Evolutionary conservation across 2,888 invertebrate genomes (phyloP), one percentile per base, ranked within the genome.

Genomic region (Epistrophe eligans): DNA sequence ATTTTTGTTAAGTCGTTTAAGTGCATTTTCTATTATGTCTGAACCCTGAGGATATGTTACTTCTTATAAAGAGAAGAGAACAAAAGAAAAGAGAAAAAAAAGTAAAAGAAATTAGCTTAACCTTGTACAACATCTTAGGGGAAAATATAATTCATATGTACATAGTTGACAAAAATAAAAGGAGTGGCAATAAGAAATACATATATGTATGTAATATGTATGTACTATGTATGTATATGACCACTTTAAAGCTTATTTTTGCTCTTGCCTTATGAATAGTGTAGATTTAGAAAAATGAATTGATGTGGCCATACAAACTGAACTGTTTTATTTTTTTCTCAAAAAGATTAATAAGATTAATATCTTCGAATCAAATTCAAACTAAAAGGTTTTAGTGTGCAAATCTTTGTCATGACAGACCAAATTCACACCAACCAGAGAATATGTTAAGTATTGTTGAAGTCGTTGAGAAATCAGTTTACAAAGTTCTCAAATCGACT

Each of bases 111-210:
- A 84, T 73, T 80, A 76, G 84, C 76, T 72, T 77, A 80, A 77
- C 84, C 82, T 81, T 85, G 81, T 64, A 70, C 11, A 71, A 32
- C 50, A 55, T 60, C 79, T 67, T 67, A 4, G 50, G 40, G 38
- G 28, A 17, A 64, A 58, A 43, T 43, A 60, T n/a, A n/a, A n/a
- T n/a, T n/a, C n/a, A 24, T 24, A 24, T 24, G n/a, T 24, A 24
- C 24, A n/a, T 62, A 40, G 32, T 32, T 32, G 32, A 66, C 55
- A 11, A 28, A 17, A 24, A 43, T 52, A 60, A 73, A 79, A 15
- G 76, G 80, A 84, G 80, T 80, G 71, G 72, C 72, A 84, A 74
- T 85, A 82, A 77, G 43, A 67, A 85, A 72, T 58, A 71, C 15
- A 10, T 32, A 3, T 24, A 24, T 24, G 32, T 15, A 15, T 35